These are phyloP conservation scores for Nematolebias whitei DNA, from an alignment of 2,113 vertebrate species.

Conservation along the genomic window DNA sequence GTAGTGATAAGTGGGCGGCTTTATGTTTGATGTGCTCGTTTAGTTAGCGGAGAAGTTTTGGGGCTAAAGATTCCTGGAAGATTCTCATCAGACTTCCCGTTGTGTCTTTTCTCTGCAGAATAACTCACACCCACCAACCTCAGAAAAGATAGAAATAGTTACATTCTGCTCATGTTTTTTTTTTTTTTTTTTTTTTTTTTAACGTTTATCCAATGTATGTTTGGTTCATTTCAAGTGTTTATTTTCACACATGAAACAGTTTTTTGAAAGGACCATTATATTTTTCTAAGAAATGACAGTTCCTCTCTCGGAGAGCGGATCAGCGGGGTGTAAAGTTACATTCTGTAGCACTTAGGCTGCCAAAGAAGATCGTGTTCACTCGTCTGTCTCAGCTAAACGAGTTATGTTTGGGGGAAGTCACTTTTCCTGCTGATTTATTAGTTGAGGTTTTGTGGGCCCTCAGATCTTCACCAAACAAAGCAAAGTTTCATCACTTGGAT, in stretches of 20 bases:
- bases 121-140: constrained; percentile 15
- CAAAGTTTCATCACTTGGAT: neutral
- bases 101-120: constrained; percentile 54
- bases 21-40: constrained; percentile 73
- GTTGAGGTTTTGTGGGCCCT: constrained; percentile 1
- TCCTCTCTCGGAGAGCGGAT: too few species aligned
- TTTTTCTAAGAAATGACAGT: neutral
- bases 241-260: neutral
- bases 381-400: neutral
- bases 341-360: constrained; percentile 3
- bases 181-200: too few species aligned
- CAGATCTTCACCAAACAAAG: neutral
- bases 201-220: too few species aligned
- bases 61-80: constrained; percentile 41
- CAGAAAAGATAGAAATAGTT: constrained; percentile 3
- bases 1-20: constrained; percentile 69
- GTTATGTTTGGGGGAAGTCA: neutral
- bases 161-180: neutral
- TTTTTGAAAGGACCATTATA: too few species aligned
- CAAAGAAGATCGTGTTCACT: neutral
- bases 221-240: neutral
- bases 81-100: constrained; percentile 66
- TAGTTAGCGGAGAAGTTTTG: constrained; percentile 46
- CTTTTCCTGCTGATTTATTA: constrained; percentile 25
- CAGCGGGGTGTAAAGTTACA: too few species aligned